Evolutionary conservation across 30 jellyfish, hydroid and myxozoan species (phyloP).

Genomic region (Hydractinia echinata): DNA sequence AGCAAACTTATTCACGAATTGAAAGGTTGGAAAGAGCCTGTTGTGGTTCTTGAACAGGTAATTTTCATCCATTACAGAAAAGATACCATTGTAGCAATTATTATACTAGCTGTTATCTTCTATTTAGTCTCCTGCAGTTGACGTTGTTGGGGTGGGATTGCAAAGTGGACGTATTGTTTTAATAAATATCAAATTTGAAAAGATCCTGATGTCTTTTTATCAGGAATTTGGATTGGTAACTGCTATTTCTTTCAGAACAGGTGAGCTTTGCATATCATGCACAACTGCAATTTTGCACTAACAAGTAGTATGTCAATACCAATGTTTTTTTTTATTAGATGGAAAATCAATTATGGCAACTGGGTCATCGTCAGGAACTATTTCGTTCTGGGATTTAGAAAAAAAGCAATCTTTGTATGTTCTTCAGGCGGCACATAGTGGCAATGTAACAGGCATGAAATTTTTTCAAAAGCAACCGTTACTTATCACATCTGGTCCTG

Average conservation of each 20-base stretch:
- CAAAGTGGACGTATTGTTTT: conserved; percentile 63
- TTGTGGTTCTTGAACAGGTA: conserved; percentile 80
- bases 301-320: neutral
- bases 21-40: conserved; percentile 83
- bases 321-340: conserved; percentile 25
- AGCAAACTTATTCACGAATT: conserved; percentile 69
- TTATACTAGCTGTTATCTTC: neutral
- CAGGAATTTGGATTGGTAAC: conserved; percentile 95
- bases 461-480: conserved; percentile 78
- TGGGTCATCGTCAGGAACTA: conserved; percentile 74
- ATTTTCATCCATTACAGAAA: neutral
- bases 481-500: conserved; percentile 80
- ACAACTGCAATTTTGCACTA: neutral
- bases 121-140: conserved; percentile 91
- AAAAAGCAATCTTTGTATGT: conserved; percentile 37
- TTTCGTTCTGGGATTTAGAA: conserved; percentile 88
- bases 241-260: conserved; percentile 83
- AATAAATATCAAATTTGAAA: conserved; percentile 71
- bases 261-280: conserved; percentile 27
- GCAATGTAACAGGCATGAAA: conserved; percentile 71
- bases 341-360: conserved; percentile 93
- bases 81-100: neutral
- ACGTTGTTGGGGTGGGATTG: conserved; percentile 83
- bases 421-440: conserved; percentile 62
- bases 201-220: conserved; percentile 53